Evolutionary conservation across 2,113 vertebrate genomes (phyloP), one percentile per base, ranked within the genome.

Genomic region (Aptenodytes patagonicus): DNA sequence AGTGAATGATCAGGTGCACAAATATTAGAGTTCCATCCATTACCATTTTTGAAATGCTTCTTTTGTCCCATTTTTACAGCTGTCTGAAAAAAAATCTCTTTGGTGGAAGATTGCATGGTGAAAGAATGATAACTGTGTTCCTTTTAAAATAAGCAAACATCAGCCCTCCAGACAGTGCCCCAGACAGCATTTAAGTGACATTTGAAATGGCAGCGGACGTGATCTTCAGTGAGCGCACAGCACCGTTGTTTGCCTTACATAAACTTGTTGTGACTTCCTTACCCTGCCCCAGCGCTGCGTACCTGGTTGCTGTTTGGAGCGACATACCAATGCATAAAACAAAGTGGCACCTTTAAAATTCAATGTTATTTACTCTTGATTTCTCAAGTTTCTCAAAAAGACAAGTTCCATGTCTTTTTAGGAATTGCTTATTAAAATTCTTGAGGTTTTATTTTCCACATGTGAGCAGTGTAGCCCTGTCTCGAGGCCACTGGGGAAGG

Each of bases 271-370:
- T 68, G 91, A 52, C 84, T 10, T 7, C 55, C 31, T 3, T 1
- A 3, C 49, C 46, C 20, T 31, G 80, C 55, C 57, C 68, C 16
- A 2, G 20, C 60, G 9, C 85, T 55, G 60, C 75, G 51, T 4
- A 3, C 78, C 32, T 22, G 66, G 34, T 3, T 22, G 83, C 68
- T n/a, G 7, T 1, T 7, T 0, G 26, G 4, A 7, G 28, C 5
- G 60, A 60, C 69, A 0, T 2, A 0, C 34, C 25, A 6, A 0
- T 7, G 1, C 10, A 0, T 2, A 6, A 11, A 16, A 2, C 68
- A 4, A 18, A 55, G 82, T 7, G 87, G 51, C 75, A 0, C 0
- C 65, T 14, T 25, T 7, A 22, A 11, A 26, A 17, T 3, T 6
- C 46, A 0, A 0, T 3, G 5, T 0, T 3, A 5, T 4, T 66